Evolutionary conservation across 2,888 invertebrate species (phyloP).

Genomic region (Synergus japonicus): DNA sequence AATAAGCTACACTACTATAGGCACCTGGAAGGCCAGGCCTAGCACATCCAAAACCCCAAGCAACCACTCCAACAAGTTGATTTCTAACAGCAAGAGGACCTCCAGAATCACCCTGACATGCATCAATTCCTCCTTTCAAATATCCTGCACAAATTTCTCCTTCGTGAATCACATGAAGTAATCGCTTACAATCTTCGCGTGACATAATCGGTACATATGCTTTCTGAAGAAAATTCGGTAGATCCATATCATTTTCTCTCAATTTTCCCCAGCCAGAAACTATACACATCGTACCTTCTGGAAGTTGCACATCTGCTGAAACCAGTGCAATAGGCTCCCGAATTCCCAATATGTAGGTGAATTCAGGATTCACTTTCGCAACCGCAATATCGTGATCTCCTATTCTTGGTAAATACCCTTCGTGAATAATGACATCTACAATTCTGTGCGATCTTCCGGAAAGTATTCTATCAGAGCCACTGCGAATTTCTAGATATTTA

Average conservation of each 20-base stretch:
- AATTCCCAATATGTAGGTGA: too few relatives aligned
- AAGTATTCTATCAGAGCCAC: slow-evolving; percentile 16
- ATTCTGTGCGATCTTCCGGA: neutral
- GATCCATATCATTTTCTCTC: slow-evolving; percentile 36
- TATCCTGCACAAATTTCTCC: slow-evolving; percentile 80
- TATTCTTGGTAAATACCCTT: slow-evolving; percentile 70
- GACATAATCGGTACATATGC: slow-evolving; percentile 80
- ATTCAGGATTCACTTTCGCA: too few relatives aligned
- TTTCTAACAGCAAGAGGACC: slow-evolving; percentile 60
- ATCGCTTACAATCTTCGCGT: slow-evolving; percentile 77
- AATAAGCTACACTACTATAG: slow-evolving; percentile 78
- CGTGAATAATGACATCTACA: slow-evolving; percentile 72
- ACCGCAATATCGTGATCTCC: too few relatives aligned
- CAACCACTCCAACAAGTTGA: slow-evolving; percentile 62
- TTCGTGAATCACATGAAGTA: slow-evolving; percentile 74
- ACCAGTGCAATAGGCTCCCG: slow-evolving; percentile 77
- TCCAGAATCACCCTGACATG: slow-evolving; percentile 65
- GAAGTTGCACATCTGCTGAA: slow-evolving; percentile 74
- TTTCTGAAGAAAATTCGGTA: slow-evolving; percentile 72
- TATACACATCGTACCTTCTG: slow-evolving; percentile 43
- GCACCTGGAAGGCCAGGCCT: slow-evolving; percentile 76
- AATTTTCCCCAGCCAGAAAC: slow-evolving; percentile 65
- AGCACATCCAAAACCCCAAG: slow-evolving; percentile 79
- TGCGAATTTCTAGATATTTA: neutral
- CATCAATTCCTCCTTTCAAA: slow-evolving; percentile 78